phyloP scores from a whole-genome alignment of 2,888 invertebrate species.

The Furcula furcula region DNA sequence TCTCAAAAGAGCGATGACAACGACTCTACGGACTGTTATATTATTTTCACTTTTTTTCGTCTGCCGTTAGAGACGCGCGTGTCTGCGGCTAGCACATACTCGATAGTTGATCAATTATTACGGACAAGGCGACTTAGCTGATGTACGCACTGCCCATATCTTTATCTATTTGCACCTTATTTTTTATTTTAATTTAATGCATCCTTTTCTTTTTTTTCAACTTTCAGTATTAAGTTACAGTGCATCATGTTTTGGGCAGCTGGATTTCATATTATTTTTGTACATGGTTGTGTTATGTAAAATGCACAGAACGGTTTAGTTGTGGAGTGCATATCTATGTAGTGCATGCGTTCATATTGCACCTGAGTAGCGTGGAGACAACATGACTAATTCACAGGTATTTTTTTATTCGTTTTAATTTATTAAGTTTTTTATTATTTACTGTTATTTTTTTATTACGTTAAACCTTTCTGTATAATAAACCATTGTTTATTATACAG shows the following conservation, averaged over 20 bases:
- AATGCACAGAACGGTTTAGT: constrained; percentile 72
- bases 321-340: constrained; percentile 68
- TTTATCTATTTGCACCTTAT: constrained; percentile 42
- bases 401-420: constrained; percentile 50
- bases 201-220: constrained; percentile 64
- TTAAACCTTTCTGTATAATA: no score
- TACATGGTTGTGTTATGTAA: constrained; percentile 64
- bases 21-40: constrained; percentile 39
- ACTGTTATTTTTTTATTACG: no score
- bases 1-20: constrained; percentile 52
- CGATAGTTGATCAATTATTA: constrained; percentile 46
- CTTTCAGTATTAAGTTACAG: constrained; percentile 75
- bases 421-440: no score
- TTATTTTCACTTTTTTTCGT: constrained; percentile 78
- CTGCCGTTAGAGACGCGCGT: constrained; percentile 62
- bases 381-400: constrained; percentile 85
- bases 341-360: constrained; percentile 75
- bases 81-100: constrained; percentile 47
- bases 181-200: constrained; percentile 57
- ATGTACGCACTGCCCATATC: constrained; percentile 39
- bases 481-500: no score
- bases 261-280: constrained; percentile 68
- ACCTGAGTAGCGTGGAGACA: constrained; percentile 62
- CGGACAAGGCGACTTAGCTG: constrained; percentile 40
- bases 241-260: constrained; percentile 73